These are phyloP conservation scores for Gopherus evgoodei DNA, from an alignment of 2,113 vertebrate genomes.

Conservation along the genomic window DNA sequence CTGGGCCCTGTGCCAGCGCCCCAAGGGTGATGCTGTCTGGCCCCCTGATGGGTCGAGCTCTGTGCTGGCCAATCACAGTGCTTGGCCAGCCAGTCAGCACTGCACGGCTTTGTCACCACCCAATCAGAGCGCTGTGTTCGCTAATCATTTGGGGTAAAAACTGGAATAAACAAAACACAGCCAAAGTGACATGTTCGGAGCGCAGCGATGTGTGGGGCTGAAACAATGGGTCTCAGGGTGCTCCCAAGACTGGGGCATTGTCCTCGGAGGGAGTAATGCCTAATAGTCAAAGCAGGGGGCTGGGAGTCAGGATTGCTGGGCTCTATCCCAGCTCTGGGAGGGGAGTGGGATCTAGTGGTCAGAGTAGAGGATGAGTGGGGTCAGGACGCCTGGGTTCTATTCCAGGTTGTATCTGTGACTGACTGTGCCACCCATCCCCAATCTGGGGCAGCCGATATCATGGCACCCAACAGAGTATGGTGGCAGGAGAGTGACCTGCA, in stretches of 20 bases:
- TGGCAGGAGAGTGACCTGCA: neutral
- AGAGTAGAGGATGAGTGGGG: neutral
- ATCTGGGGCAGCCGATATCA: no score
- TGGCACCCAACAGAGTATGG: neutral
- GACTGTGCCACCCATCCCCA: neutral
- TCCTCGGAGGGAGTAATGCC: no score
- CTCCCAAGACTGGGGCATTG: neutral
- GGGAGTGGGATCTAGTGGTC: neutral
- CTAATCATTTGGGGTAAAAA: no score
- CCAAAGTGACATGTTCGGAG: neutral
- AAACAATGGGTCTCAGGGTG: neutral
- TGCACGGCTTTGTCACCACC: no score
- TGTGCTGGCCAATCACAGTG: no score
- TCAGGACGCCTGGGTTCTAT: neutral
- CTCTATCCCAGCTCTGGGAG: neutral
- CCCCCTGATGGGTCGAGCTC: no score
- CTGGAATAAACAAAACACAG: neutral
- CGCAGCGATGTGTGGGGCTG: no score
- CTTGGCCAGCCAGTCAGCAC: no score
- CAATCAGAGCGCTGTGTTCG: no score
- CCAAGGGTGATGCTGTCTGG: no score
- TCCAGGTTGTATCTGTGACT: neutral
- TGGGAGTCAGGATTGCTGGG: neutral
- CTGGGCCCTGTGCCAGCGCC: no score
- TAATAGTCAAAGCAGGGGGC: neutral